phyloP scores from a whole-genome alignment of 92 coral and sea anemone genomes.

The Parazoanthus darwini region DNA sequence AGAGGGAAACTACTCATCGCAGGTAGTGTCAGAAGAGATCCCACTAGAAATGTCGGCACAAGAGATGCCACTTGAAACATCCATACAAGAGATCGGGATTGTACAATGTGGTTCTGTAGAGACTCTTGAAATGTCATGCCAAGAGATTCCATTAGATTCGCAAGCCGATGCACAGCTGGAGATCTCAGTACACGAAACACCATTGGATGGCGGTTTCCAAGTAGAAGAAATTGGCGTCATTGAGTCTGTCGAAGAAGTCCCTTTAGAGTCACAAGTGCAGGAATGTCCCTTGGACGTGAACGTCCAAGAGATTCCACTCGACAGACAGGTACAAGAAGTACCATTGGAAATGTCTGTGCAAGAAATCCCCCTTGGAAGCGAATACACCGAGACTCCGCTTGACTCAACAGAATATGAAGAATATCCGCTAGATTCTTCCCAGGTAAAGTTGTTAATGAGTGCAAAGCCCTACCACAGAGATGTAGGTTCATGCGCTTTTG shows the following conservation, averaged over 20 bases:
- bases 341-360: conserved; percentile 18
- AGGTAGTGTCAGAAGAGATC: background rate
- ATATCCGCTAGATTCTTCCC: background rate
- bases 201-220: conserved; percentile 39
- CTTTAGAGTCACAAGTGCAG: conserved; percentile 14
- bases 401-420: conserved; percentile 3
- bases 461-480: background rate
- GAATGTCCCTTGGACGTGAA: conserved; percentile 20
- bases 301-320: conserved; percentile 13
- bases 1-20: background rate
- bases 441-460: background rate
- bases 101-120: background rate
- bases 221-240: conserved; percentile 31
- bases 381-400: background rate
- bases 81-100: conserved; percentile 18
- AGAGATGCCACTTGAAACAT: conserved; percentile 19
- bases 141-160: conserved; percentile 26
- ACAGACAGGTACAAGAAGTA: conserved; percentile 5
- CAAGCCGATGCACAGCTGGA: conserved; percentile 23
- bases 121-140: conserved; percentile 30
- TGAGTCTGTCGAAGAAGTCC: conserved; percentile 2
- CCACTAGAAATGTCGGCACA: conserved; percentile 17
- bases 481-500: background rate
- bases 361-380: conserved; percentile 22
- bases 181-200: background rate